Base-by-base conservation (phyloP, 2,888 invertebrate genomes). In the Cloeon dipterum region DNA sequence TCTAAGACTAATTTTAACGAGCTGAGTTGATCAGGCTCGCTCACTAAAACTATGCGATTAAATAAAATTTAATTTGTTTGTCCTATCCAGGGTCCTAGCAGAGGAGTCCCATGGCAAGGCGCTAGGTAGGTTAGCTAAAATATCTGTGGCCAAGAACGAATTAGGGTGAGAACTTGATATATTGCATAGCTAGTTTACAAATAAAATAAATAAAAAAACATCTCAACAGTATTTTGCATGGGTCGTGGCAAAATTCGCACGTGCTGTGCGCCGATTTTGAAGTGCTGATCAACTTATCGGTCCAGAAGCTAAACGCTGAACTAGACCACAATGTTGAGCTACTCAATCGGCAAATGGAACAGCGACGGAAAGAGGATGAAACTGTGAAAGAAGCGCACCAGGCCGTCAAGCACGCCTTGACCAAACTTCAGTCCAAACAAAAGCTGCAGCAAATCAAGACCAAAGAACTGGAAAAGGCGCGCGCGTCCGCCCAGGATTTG, bases 101-200 rank as follows among this genome's bases (percentile, higher is more conserved):
- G 20, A 18, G 16, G 35, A 34, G 16, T 20, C 20, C 8, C 20
- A 34, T 20, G 35, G 35, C 19, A 34, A 34, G 16, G 13, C 35
- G 3, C 34, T 34, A 19, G 17, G 14, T 8, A 34, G 34, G 20
- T 11, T 34, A 13, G 35, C 17, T 13, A 34, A 34, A 19, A 13
- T 21, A 19, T 11, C 35, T 4, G 17, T 17, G 19, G 21, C 35
- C 8, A 34, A 20, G 34, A n/a, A 19, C 14, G 35, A 34, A 34
- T 11, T 19, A 4, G 35, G 35, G 35, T 34, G n/a, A n/a, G n/a
- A 19, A 34, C 19, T 33, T 33, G 5, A 13, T n/a, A 25, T 25
- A n/a, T 10, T 25, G n/a, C 25, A n/a, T n/a, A 32, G 13, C 11
- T 23, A 23, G 11, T 23, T 23, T 23, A 11, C 8, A 11, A 23